A percentile compares a stretch with the other conserved stretches of the same genome.
These are phyloP conservation scores for Lepidochitona cinerea DNA, from an alignment of 2,888 invertebrate species.

Conservation along the genomic window DNA sequence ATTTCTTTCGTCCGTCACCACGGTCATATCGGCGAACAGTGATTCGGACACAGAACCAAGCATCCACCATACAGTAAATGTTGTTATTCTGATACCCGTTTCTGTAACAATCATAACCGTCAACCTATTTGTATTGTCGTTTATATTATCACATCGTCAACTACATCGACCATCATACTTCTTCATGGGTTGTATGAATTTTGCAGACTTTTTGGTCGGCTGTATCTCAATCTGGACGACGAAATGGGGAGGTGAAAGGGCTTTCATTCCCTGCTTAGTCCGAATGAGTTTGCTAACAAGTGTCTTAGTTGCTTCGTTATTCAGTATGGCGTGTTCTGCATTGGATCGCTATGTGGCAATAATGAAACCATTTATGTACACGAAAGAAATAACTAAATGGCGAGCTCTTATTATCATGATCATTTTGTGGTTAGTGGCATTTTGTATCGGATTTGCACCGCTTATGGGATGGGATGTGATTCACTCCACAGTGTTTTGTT, in stretches of 20 bases:
- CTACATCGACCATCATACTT: conserved; percentile 43
- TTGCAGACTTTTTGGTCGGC: conserved; percentile 50
- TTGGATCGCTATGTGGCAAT: conserved; percentile 59
- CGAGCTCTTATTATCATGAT: conserved; percentile 34
- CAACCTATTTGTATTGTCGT: conserved; percentile 39
- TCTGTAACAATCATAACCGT: conserved; percentile 40
- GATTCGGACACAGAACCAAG: too few relatives aligned
- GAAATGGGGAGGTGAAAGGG: conserved; percentile 36
- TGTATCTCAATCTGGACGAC: conserved; percentile 44
- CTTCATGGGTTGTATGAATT: conserved; percentile 42
- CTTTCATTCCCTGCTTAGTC: conserved; percentile 38
- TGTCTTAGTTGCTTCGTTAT: conserved; percentile 39
- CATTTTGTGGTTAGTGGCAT: conserved; percentile 39
- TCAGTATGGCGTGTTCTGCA: conserved; percentile 49
- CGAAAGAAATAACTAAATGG: conserved; percentile 37
- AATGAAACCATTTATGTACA: conserved; percentile 47
- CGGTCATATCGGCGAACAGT: too few relatives aligned
- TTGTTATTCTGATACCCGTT: conserved; percentile 38
- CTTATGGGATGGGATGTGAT: conserved; percentile 48
- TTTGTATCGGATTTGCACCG: conserved; percentile 48
- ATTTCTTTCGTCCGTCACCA: too few relatives aligned
- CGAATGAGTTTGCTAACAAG: conserved; percentile 43
- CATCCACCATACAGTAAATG: conserved; percentile 18
- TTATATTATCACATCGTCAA: conserved; percentile 31
- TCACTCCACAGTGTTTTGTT: conserved; percentile 41